Percentiles rank a stretch among this genome's conserved stretches.
phyloP scores from a whole-genome alignment of 37 sponge, comb jelly and placozoan genomes.

The Sycon ciliatum region DNA sequence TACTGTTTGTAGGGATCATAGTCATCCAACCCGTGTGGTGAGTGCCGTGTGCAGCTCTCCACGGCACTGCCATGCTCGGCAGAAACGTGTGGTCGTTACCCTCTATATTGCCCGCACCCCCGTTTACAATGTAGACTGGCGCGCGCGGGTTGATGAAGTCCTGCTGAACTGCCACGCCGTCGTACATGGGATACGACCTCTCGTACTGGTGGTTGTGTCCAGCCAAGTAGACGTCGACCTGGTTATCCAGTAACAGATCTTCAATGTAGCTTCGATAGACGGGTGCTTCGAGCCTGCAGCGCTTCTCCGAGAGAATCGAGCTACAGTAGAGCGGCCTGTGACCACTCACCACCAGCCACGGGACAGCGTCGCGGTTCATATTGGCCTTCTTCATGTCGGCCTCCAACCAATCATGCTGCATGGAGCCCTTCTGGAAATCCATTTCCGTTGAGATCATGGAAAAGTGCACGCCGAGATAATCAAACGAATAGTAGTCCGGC shows the following conservation, averaged over 20 bases:
- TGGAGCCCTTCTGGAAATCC: slow-evolving; percentile 42
- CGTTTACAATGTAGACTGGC: not conserved
- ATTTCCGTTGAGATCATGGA: slow-evolving; percentile 49
- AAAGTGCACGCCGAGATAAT: slow-evolving; percentile 56
- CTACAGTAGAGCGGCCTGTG: slow-evolving; percentile 57
- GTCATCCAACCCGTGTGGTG: no score
- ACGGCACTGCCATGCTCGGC: no score
- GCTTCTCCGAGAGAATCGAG: no score
- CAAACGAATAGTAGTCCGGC: no score
- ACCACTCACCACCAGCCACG: slow-evolving; percentile 46
- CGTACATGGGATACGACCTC: not conserved
- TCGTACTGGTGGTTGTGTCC: not conserved
- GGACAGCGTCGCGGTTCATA: slow-evolving; percentile 14
- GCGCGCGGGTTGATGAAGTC: not conserved
- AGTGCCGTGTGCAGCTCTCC: no score
- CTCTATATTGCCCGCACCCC: not conserved
- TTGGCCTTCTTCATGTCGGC: slow-evolving; percentile 43
- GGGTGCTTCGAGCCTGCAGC: no score
- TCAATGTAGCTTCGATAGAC: not conserved
- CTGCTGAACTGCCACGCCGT: not conserved
- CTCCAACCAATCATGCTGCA: slow-evolving; percentile 57
- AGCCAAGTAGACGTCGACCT: not conserved
- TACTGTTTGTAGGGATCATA: no score
- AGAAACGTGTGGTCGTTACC: no score
- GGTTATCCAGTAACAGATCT: not conserved